Evolutionary conservation across 2,113 vertebrate species (phyloP), one percentile per base, ranked within the genome.

Genomic region (Limanda limanda): DNA sequence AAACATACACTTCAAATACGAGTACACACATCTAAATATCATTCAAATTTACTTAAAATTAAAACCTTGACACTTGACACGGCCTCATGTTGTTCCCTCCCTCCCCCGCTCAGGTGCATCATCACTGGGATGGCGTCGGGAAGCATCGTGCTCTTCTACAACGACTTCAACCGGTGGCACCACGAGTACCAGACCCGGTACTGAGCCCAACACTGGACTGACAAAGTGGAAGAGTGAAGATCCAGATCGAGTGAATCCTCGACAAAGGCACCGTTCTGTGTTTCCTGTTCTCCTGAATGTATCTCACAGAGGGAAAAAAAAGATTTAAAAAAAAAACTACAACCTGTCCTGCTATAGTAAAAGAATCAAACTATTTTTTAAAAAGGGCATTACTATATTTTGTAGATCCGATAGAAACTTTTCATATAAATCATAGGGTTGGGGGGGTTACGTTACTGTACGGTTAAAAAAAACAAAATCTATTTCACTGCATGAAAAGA

Each of bases 131-230:
- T 99, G 98, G 96, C 97, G 0, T 99, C 98, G 0, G 98, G 98
- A 35, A 99, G 98, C 90, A 99, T 99, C 35, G 98, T 99, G 11
- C 96, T 99, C 71, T 99, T 99, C 92, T 98, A 99, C 95, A 99
- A 98, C 1, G 97, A 99, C 84, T 99, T 99, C 88, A 98, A 98
- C 90, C 95, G 97, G 63, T 99, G 98, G 98, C 97, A 99, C 83
- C 97, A 98, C 0, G 98, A 99, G 90, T 98, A 98, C 93, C 98
- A 98, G 74, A 99, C 96, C 73, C 92, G 97, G 87, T 99, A 98
- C 94, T 99, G 94, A 99, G 27, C 42, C 1, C 15, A 35, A 66
- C 18, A 3, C 71, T 1, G n/a, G 67, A 81, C 78, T 79, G 76
- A 80, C 42, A 2, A 18, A 48, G 31, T 25, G 17, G 14, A 51